Evolutionary conservation across 2,888 invertebrate species (phyloP), one percentile per base, ranked within the genome.

Genomic region (Acrobeloides nanus): DNA sequence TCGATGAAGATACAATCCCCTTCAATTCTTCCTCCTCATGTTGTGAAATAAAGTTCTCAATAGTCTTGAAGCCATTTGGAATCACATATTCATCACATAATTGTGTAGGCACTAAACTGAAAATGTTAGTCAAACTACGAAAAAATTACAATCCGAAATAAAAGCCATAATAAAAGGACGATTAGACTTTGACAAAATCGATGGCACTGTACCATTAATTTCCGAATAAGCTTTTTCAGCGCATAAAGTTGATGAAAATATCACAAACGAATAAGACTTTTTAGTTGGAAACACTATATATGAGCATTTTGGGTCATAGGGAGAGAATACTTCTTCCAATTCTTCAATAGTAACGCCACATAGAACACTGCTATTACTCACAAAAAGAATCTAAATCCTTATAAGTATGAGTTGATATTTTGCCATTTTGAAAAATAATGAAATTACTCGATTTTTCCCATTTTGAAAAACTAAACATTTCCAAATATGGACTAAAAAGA

Each of bases 331-430:
- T 6, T 24, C 38, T 39, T 62, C 59, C 20, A 66, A 54, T 25
- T 64, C 58, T 51, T 61, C 63, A 24, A 58, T 48, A 1, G 61
- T 47, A 4, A 65, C 66, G 1, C 60, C 62, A 35, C 64, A 64
- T 1, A 65, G 41, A 3, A 61, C 55, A 37, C 64, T 60, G 51
- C 61, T 64, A 45, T 65, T 65, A 38, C 57, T 57, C 20, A 66
- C 60, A 29, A 63, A 54, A 3, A 66, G 47, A 25, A 32, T 46
- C 64, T 66, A 51, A 40, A 1, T 41, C 4, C 25, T 35, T 21
- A 15, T 1, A 1, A 1, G 15, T n/a, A 1, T 35, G 1, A 35
- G 12, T 10, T 17, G 15, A 12, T 35, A 15, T 10, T 38, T 12
- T 17, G 12, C n/a, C 21, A 38, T 3, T 15, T 38, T 38, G 5